A percentile compares a stretch with the other conserved stretches of the same genome.
Conservation (phyloP, 2,888 invertebrate species). For the Nomada flava region DNA sequence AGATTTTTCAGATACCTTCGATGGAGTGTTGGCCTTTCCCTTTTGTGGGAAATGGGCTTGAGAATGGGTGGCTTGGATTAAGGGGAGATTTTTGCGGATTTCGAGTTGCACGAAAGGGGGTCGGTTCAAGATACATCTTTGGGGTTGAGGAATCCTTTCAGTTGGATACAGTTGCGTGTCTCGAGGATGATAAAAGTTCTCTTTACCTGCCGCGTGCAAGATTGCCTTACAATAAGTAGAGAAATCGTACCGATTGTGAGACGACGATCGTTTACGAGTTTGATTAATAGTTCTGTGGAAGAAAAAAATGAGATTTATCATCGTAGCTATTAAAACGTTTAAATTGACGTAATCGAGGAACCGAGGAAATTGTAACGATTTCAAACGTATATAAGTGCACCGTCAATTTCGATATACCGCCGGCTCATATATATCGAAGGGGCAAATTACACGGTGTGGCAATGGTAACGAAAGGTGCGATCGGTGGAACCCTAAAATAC, state of each 20-base stretch:
- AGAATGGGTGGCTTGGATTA: neutral
- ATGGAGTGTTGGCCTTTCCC: slow-evolving; percentile 16
- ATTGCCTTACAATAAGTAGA: too few species aligned
- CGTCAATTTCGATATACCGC: slow-evolving; percentile 14
- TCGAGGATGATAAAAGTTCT: too few species aligned
- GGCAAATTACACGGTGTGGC: slow-evolving; percentile 66
- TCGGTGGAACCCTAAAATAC: slow-evolving; percentile 49
- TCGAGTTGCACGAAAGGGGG: neutral
- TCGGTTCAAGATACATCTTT: neutral
- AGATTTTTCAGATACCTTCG: slow-evolving; percentile 16
- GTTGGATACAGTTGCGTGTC: too few species aligned
- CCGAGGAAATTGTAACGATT: neutral
- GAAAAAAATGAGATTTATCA: neutral
- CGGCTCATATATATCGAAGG: slow-evolving; percentile 26
- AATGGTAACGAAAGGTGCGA: slow-evolving; percentile 70
- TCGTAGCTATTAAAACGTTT: neutral
- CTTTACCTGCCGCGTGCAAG: too few species aligned
- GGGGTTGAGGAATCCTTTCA: neutral
- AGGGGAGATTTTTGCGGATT: slow-evolving; percentile 6
- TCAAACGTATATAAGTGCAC: neutral
- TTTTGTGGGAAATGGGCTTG: slow-evolving; percentile 21
- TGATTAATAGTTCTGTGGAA: too few species aligned
- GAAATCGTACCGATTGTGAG: too few species aligned
- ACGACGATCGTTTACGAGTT: too few species aligned
- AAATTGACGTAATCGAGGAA: neutral